phyloP scores from a whole-genome alignment of 1,140 invertebrate species.

The Triops cancriformis region DNA sequence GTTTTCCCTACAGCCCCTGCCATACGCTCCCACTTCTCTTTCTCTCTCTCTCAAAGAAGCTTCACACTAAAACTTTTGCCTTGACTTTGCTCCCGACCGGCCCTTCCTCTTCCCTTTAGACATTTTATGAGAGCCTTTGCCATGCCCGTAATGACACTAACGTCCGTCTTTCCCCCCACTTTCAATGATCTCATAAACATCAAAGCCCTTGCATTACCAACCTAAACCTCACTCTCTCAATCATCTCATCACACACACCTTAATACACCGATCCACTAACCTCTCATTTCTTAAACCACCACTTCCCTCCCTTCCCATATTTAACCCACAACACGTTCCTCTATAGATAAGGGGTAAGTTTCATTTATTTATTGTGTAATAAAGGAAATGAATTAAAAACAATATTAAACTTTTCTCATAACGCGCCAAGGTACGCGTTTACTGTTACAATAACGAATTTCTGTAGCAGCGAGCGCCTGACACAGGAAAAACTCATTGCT shows the following conservation, averaged over 20 bases:
- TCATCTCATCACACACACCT: neutral
- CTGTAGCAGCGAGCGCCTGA: too few relatives aligned
- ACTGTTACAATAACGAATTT: too few relatives aligned
- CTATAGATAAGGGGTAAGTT: too few relatives aligned
- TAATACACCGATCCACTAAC: too few relatives aligned
- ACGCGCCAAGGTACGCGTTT: too few relatives aligned
- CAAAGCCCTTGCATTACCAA: neutral
- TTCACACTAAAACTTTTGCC: neutral
- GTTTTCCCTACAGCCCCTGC: neutral
- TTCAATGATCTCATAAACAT: constrained; percentile 7
- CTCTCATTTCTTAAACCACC: too few relatives aligned
- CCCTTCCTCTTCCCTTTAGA: neutral
- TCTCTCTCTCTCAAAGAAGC: neutral
- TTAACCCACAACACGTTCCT: too few relatives aligned
- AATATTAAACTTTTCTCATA: too few relatives aligned
- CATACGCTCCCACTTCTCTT: neutral
- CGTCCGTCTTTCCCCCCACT: neutral
- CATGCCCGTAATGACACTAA: constrained; percentile 1
- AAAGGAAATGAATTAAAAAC: too few relatives aligned
- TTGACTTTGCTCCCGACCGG: neutral
- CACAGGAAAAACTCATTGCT: too few relatives aligned
- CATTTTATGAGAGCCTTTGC: constrained; percentile 1
- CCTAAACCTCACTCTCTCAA: neutral
- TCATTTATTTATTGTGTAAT: too few relatives aligned
- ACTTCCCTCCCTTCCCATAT: too few relatives aligned